Percentiles rank a stretch among this genome's conserved stretches.
Conservation (phyloP, 2,113 vertebrate genomes). For the Pedetes capensis region DNA sequence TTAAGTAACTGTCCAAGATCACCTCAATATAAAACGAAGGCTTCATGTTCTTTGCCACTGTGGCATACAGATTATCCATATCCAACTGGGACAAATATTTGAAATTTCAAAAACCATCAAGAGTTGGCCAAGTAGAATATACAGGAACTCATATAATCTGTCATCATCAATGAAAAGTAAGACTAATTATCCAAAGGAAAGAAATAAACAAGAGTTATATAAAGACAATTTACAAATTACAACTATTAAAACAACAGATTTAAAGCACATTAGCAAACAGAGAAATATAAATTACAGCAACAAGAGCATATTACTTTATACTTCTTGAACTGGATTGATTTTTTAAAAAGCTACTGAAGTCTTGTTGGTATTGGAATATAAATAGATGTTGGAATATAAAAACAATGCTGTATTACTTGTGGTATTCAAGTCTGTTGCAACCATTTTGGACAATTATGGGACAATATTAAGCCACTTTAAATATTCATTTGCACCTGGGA, state of each 20-base stretch:
- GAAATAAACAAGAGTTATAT: not conserved
- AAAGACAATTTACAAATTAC: not conserved
- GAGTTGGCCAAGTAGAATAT: not conserved
- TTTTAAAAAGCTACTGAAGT: not conserved
- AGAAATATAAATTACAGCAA: not conserved
- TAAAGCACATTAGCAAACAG: not conserved
- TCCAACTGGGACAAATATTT: not conserved
- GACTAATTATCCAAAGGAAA: not conserved
- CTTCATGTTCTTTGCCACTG: not conserved
- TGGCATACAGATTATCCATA: rapidly evolving
- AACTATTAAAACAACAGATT: not conserved
- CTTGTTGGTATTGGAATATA: not conserved
- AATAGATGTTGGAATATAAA: not conserved
- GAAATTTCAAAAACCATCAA: not conserved
- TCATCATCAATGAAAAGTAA: not conserved
- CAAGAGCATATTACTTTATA: not conserved
- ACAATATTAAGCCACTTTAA: not conserved
- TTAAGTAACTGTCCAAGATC: not conserved
- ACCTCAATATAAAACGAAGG: not conserved
- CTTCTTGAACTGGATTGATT: not conserved
- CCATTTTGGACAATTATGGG: not conserved
- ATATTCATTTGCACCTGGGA: not conserved
- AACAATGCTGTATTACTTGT: not conserved
- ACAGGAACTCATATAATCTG: not conserved
- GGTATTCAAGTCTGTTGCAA: not conserved